phyloP scores from a whole-genome alignment of 1,140 invertebrate genomes.

The Atopsyche davidsoni region DNA sequence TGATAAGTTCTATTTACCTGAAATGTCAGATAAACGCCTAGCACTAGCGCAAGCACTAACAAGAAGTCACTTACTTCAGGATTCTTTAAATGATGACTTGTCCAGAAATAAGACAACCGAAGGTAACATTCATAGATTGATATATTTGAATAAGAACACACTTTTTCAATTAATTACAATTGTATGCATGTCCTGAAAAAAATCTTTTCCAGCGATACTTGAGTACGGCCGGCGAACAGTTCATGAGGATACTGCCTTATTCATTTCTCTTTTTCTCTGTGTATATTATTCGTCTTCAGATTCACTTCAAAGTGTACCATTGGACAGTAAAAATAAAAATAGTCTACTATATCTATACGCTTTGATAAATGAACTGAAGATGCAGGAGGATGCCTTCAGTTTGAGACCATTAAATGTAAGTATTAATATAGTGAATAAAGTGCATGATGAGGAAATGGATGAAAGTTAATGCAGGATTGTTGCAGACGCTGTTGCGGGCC shows the following conservation, averaged over 20 bases:
- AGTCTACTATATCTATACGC: constrained; percentile 25
- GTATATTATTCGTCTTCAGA: constrained; percentile 4
- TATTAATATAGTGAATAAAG: constrained; percentile 9
- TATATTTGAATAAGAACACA: background rate
- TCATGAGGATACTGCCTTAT: constrained; percentile 25
- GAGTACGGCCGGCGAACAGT: constrained; percentile 23
- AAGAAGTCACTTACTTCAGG: constrained; percentile 24
- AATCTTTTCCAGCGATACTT: constrained; percentile 17
- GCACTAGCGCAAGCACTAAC: constrained; percentile 22
- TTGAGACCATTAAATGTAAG: constrained; percentile 16
- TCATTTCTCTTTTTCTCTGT: constrained; percentile 22
- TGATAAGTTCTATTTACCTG: constrained; percentile 22
- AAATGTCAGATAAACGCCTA: constrained; percentile 19
- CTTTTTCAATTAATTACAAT: background rate
- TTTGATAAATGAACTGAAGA: constrained; percentile 22
- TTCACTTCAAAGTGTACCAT: constrained; percentile 11
- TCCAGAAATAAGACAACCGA: constrained; percentile 9
- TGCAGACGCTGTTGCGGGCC: too few relatives aligned
- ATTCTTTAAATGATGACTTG: constrained; percentile 23
- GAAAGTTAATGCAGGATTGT: too few relatives aligned
- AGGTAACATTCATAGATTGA: constrained; percentile 11
- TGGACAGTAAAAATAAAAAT: constrained; percentile 20
- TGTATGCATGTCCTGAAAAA: background rate
- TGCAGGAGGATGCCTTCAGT: constrained; percentile 23
- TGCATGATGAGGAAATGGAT: too few relatives aligned